Base-by-base conservation (phyloP, 2,113 vertebrate species). In the Pao palembangensis region DNA sequence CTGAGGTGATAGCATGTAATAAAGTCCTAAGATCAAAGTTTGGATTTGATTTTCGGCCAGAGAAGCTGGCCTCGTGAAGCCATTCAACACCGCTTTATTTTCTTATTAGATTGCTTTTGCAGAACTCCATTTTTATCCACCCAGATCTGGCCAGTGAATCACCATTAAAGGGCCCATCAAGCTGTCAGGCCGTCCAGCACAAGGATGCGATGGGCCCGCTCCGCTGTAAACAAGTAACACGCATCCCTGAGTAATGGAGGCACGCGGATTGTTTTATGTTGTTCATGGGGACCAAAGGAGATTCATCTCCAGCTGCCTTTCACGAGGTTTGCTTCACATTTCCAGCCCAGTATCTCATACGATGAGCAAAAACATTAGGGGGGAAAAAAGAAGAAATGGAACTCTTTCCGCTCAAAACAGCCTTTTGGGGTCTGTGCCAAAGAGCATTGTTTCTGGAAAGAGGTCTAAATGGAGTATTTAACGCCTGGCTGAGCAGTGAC, bases 111-210 rank as follows among this genome's bases (percentile, higher is more conserved):
- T 87, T 85, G 72, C 84, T 88, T 81, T 88, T 81, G 79, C 79
- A 87, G 87, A 90, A 89, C 90, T 91, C 88, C 85, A 88, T 91
- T 91, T 91, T 91, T 90, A 87, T 90, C 85, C 88, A 84, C 84
- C 79, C 63, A 89, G 88, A 89, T 88, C 82, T 87, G 79, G 83
- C 83, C 86, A 84, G 88, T 91, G 87, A 91, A 92, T 90, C 88
- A 92, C 82, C 79, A 87, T 90, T 90, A 89, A 88, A 88, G 78
- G 85, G 81, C 85, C 85, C 82, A 90, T 91, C 88, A 91, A 88
- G 76, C 84, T 90, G 89, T 89, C 87, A 89, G 87, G 80, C 73
- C 75, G 78, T 84, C 81, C 79, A 57, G 87, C 83, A 74, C 84
- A 84, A 85, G 90, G 87, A 87, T 90, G 84, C 86, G 77, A 72